phyloP scores from a whole-genome alignment of 2,888 invertebrate genomes.

The Branchipolynoe longqiensis region DNA sequence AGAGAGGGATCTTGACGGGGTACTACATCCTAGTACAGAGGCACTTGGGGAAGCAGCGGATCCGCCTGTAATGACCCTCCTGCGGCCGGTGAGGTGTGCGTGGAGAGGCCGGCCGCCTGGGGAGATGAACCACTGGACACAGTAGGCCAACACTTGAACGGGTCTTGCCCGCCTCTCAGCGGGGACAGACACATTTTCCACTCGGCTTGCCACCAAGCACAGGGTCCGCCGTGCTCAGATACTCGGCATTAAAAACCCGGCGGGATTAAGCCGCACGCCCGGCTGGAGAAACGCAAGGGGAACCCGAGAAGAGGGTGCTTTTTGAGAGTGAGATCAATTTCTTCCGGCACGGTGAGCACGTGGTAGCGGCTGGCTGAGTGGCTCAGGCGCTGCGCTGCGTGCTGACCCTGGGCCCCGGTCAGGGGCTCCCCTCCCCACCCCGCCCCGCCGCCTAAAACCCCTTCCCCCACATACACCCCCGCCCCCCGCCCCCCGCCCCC shows the following conservation, averaged over 20 bases:
- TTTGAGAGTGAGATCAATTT: conserved; percentile 52
- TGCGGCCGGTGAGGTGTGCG: not conserved
- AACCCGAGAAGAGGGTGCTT: conserved; percentile 37
- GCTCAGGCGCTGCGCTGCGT: conserved; percentile 1
- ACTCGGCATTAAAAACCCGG: conserved; percentile 51
- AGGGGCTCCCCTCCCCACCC: too few species aligned
- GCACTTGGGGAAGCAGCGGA: not conserved
- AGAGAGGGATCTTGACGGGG: too few species aligned
- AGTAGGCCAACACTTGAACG: conserved; percentile 54
- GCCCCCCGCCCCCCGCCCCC: too few species aligned
- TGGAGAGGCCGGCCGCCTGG: not conserved
- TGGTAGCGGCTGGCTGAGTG: conserved; percentile 32
- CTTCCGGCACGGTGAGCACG: conserved; percentile 31
- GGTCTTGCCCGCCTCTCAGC: conserved; percentile 22
- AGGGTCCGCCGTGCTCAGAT: conserved; percentile 18
- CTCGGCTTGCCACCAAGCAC: not conserved
- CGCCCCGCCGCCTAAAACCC: too few species aligned
- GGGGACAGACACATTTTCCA: conserved; percentile 41
- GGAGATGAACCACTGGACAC: not conserved
- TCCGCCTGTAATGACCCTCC: conserved; percentile 2
- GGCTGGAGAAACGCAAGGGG: conserved; percentile 43
- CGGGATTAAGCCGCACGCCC: conserved; percentile 29
- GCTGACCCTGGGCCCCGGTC: conserved; percentile 17
- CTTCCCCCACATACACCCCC: too few species aligned
- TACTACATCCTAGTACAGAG: too few species aligned